phyloP scores from a whole-genome alignment of 2,797 vertebrate genomes.

The Argyrosomus regius region DNA sequence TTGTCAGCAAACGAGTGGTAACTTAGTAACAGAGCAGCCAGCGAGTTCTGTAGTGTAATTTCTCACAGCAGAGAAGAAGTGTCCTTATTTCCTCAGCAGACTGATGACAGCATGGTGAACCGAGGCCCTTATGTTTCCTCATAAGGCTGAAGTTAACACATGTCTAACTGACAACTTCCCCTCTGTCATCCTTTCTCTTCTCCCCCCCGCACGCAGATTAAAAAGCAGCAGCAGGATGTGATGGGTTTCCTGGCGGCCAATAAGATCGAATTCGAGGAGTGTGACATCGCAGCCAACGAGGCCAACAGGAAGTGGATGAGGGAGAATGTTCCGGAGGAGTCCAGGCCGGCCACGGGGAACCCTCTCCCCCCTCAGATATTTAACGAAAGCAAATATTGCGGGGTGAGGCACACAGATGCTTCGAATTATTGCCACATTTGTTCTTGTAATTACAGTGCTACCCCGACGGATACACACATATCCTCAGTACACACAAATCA shows the following conservation, averaged over 20 bases:
- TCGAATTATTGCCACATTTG: background rate
- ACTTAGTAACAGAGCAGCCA: conserved; percentile 53
- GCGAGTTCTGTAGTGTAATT: conserved; percentile 1
- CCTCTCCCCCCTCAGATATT: conserved; percentile 97
- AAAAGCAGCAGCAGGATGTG: conserved; percentile 98
- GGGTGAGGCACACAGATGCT: conserved; percentile 86
- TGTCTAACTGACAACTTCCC: conserved; percentile 64
- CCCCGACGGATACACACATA: background rate
- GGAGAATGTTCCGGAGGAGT: conserved; percentile 93
- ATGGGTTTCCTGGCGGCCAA: conserved; percentile 93
- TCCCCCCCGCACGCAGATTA: conserved; percentile 86
- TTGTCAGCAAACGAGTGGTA: conserved; percentile 36
- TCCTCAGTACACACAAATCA: background rate
- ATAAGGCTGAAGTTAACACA: conserved; percentile 19
- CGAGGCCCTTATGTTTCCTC: conserved; percentile 45
- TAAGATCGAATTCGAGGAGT: conserved; percentile 96
- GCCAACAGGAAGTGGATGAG: conserved; percentile 97
- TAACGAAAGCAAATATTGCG: conserved; percentile 92
- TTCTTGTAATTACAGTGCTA: background rate
- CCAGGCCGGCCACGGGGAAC: conserved; percentile 89
- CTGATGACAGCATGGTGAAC: conserved; percentile 26
- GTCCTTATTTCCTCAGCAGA: conserved; percentile 38
- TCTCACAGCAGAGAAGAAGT: conserved; percentile 31
- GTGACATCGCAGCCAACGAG: conserved; percentile 95
- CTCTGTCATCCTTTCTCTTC: conserved; percentile 16